Evolutionary conservation across 2,888 invertebrate genomes (phyloP).

Genomic region (Himalopsyche japonica): DNA sequence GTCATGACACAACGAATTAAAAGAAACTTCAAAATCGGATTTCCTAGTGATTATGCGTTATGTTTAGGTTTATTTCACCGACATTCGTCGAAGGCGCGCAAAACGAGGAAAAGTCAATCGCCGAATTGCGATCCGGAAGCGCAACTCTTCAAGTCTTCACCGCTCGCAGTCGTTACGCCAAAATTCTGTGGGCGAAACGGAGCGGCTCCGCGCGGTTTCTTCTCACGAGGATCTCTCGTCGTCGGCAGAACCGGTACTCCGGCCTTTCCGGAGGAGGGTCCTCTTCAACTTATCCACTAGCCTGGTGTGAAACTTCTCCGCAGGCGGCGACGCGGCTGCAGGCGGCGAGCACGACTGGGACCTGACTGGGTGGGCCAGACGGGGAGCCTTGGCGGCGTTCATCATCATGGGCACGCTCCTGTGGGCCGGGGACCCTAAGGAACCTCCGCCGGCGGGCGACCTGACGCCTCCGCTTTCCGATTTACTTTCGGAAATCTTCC

Average conservation of each 20-base stretch:
- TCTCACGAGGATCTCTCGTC: slow-evolving; percentile 61
- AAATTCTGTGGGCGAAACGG: not conserved
- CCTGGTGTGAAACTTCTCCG: slow-evolving; percentile 79
- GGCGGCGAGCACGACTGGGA: slow-evolving; percentile 67
- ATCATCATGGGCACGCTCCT: slow-evolving; percentile 69
- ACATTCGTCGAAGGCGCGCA: not conserved
- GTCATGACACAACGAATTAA: not conserved
- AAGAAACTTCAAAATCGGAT: not conserved
- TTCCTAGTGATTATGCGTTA: not conserved
- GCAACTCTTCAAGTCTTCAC: not conserved
- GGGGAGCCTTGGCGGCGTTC: slow-evolving; percentile 60
- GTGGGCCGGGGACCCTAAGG: slow-evolving; percentile 60
- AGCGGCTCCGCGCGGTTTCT: slow-evolving; percentile 42
- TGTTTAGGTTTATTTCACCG: not conserved
- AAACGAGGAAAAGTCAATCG: no score
- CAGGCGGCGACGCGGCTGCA: slow-evolving; percentile 64
- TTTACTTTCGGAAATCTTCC: slow-evolving; percentile 75
- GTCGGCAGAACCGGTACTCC: slow-evolving; percentile 56
- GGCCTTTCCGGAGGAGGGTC: slow-evolving; percentile 65
- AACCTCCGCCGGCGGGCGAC: slow-evolving; percentile 60
- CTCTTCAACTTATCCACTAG: slow-evolving; percentile 78
- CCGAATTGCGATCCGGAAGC: no score
- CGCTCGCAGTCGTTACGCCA: not conserved
- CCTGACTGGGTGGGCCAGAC: slow-evolving; percentile 60
- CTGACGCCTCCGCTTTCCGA: slow-evolving; percentile 74